Conservation (phyloP, 2,797 vertebrate species). For the Scolopax bukidnonensis region DNA sequence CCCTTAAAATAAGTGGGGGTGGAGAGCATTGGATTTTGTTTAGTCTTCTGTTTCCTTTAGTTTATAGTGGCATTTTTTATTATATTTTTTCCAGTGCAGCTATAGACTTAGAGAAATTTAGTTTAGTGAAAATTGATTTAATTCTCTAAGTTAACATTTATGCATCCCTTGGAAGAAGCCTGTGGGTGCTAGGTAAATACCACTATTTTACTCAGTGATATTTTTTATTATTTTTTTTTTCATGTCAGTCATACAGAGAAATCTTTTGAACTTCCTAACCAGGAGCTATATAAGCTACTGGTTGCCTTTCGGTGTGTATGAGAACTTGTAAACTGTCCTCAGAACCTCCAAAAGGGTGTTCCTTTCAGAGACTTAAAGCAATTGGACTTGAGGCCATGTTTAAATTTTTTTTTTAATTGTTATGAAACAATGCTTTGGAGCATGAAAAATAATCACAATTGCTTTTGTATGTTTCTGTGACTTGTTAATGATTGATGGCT, state of each 20-base stretch:
- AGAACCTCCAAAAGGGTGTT: background rate
- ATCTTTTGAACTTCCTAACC: background rate
- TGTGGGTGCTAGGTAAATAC: background rate
- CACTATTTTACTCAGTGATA: background rate
- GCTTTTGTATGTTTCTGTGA: background rate
- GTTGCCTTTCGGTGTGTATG: background rate
- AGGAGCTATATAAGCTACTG: background rate
- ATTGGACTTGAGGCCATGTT: background rate
- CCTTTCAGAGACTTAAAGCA: background rate
- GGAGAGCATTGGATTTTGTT: accelerated
- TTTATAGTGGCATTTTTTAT: accelerated
- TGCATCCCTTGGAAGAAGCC: background rate
- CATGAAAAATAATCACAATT: background rate
- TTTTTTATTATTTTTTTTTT: background rate
- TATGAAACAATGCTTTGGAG: background rate
- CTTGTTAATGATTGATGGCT: background rate
- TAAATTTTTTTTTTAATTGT: background rate
- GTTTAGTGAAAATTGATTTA: background rate
- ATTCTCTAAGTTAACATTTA: background rate
- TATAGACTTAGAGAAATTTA: background rate
- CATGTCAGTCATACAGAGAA: background rate
- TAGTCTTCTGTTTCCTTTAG: accelerated
- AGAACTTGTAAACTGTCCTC: background rate
- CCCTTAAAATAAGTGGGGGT: background rate
- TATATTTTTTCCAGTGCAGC: no score